Percentiles rank a stretch among this genome's conserved stretches.
Evolutionary conservation across 2,888 invertebrate species (phyloP).

Genomic region (Glaucopsyche alexis): DNA sequence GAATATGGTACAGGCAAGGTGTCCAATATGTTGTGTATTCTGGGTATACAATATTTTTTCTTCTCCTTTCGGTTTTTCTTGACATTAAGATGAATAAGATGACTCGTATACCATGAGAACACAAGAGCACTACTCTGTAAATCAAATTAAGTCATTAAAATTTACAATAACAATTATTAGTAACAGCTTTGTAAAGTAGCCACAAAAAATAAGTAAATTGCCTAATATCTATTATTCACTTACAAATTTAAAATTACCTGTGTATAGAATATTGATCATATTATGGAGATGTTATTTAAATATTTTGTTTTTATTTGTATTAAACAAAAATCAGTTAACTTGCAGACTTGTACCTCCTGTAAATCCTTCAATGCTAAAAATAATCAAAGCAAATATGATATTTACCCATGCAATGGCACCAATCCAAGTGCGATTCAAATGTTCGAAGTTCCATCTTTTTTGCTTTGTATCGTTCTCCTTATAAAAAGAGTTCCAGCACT

Average conservation of each 20-base stretch:
- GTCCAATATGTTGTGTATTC: conserved; percentile 47
- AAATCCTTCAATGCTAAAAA: conserved; percentile 28
- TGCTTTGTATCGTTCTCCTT: conserved; percentile 58
- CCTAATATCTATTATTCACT: too few relatives aligned
- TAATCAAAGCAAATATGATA: conserved; percentile 29
- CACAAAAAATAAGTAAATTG: background rate
- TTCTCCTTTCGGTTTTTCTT: conserved; percentile 50
- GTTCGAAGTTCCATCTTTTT: conserved; percentile 67
- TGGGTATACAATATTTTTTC: conserved; percentile 43
- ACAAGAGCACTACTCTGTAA: conserved; percentile 81
- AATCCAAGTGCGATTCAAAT: conserved; percentile 68
- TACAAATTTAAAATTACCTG: too few relatives aligned
- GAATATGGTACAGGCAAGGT: conserved; percentile 31
- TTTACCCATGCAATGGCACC: conserved; percentile 78
- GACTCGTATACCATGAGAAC: conserved; percentile 82
- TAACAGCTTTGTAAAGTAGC: background rate
- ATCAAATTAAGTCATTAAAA: conserved; percentile 31
- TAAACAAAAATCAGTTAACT: background rate
- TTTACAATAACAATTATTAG: too few relatives aligned
- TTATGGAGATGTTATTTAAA: too few relatives aligned
- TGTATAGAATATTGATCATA: too few relatives aligned
- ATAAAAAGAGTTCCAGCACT: conserved; percentile 51
- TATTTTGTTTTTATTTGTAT: too few relatives aligned
- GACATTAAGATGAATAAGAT: conserved; percentile 69
- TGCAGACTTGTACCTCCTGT: background rate